phyloP scores from a whole-genome alignment of 2,888 invertebrate genomes.

The Allacma fusca region DNA sequence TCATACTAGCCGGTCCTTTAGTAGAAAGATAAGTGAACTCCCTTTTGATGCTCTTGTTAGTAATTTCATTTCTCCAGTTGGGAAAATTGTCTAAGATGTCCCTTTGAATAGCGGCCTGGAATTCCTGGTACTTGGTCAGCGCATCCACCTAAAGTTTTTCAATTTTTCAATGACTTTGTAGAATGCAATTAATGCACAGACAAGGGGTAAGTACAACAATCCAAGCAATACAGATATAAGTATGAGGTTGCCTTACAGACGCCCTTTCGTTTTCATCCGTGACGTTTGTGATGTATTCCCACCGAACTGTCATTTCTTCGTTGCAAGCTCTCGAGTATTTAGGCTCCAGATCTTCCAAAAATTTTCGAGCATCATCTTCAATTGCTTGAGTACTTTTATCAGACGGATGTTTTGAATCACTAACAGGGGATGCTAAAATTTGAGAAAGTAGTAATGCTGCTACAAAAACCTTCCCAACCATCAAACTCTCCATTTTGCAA shows the following conservation, averaged over 20 bases:
- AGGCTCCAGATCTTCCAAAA: slow-evolving; percentile 30
- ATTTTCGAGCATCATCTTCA: slow-evolving; percentile 4
- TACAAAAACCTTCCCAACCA: background rate
- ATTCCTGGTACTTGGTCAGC: slow-evolving; percentile 21
- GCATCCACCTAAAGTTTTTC: slow-evolving; percentile 28
- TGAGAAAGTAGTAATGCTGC: background rate
- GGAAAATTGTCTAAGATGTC: slow-evolving; percentile 22
- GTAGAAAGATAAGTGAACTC: slow-evolving; percentile 56
- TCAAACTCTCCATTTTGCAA: background rate
- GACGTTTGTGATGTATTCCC: slow-evolving; percentile 59
- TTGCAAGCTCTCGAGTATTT: slow-evolving; percentile 42
- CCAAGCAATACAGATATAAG: no score
- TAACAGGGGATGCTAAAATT: background rate
- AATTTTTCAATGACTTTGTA: no score
- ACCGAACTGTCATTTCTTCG: slow-evolving; percentile 42
- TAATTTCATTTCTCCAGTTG: slow-evolving; percentile 18
- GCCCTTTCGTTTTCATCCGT: slow-evolving; percentile 55
- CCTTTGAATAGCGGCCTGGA: slow-evolving; percentile 31
- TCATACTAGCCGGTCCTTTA: slow-evolving; percentile 56
- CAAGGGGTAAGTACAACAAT: no score
- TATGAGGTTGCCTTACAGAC: no score
- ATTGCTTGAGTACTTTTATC: background rate
- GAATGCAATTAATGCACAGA: no score
- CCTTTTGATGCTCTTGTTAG: slow-evolving; percentile 44
- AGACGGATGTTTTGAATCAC: no score